These are phyloP conservation scores for Agonopterix heracliana DNA, from an alignment of 2,888 invertebrate genomes.

Conservation along the genomic window DNA sequence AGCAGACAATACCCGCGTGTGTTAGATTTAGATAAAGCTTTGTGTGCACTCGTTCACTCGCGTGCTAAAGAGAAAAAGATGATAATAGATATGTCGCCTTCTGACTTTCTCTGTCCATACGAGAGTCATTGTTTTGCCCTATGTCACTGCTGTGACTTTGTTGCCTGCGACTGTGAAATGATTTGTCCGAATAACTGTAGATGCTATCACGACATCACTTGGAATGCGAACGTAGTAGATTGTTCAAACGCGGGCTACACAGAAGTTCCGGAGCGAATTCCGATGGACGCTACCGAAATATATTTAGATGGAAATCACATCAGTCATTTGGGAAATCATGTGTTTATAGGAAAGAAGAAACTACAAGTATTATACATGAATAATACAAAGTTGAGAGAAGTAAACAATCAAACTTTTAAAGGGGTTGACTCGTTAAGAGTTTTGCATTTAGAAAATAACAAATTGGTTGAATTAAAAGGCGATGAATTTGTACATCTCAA, in stretches of 20 bases:
- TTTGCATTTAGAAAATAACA: constrained; percentile 86
- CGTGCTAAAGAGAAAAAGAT: constrained; percentile 82
- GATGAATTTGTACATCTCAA: constrained; percentile 87
- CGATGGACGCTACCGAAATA: constrained; percentile 93
- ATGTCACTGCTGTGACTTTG: constrained; percentile 93
- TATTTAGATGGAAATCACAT: constrained; percentile 90
- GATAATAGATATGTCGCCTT: constrained; percentile 81
- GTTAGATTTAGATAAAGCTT: constrained; percentile 85
- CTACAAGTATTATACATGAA: constrained; percentile 86
- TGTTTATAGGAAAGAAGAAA: constrained; percentile 90
- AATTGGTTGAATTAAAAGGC: constrained; percentile 83
- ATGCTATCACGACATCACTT: constrained; percentile 90
- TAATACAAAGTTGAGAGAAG: constrained; percentile 82
- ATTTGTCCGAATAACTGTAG: constrained; percentile 90
- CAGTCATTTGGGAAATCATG: constrained; percentile 85
- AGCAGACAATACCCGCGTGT: constrained; percentile 86
- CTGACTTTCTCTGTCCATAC: constrained; percentile 88
- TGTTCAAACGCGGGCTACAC: constrained; percentile 85
- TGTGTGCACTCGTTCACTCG: constrained; percentile 83
- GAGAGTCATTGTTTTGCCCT: constrained; percentile 90
- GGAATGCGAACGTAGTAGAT: constrained; percentile 90
- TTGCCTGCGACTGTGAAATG: constrained; percentile 94
- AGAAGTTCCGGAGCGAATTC: constrained; percentile 85
- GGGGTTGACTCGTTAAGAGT: constrained; percentile 83
- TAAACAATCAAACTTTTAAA: constrained; percentile 89